A percentile compares a stretch with the other conserved stretches of the same genome.
phyloP scores from a whole-genome alignment of 2,888 invertebrate species.

The Synergus laeviventris region DNA sequence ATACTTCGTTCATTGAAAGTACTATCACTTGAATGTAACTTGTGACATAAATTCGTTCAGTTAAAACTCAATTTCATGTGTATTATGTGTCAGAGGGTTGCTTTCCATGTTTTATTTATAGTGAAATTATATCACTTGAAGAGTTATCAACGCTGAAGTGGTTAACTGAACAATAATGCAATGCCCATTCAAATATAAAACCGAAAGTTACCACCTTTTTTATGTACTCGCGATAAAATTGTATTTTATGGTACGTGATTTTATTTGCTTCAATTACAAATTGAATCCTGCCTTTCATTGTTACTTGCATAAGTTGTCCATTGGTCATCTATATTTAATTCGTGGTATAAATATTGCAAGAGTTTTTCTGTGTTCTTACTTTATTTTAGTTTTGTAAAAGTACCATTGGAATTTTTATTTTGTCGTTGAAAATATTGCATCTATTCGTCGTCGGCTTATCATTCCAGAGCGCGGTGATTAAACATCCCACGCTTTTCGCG shows the following conservation, averaged over 20 bases:
- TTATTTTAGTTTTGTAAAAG: slow-evolving; percentile 2
- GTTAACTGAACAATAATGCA: background rate
- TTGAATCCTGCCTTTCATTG: background rate
- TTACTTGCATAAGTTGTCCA: background rate
- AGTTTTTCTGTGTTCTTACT: background rate
- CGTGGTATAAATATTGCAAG: background rate
- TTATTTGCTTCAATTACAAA: background rate
- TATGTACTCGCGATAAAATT: background rate
- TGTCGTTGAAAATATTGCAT: slow-evolving; percentile 23
- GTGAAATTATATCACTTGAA: slow-evolving; percentile 6
- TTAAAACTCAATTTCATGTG: background rate
- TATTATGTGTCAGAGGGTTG: background rate
- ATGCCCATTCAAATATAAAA: slow-evolving; percentile 13
- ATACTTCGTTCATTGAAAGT: background rate
- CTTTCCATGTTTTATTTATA: slow-evolving; percentile 19
- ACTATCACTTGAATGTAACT: background rate
- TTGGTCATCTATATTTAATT: slow-evolving; percentile 15
- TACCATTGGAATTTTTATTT: slow-evolving; percentile 9
- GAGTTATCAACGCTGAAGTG: background rate
- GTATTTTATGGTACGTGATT: background rate
- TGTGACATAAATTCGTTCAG: slow-evolving; percentile 2
- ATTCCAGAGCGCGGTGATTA: slow-evolving; percentile 32
- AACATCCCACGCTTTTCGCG: slow-evolving; percentile 28
- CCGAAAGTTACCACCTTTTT: background rate
- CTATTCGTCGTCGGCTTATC: slow-evolving; percentile 38